Conservation (phyloP, 2,113 vertebrate genomes). For the Festucalex cinctus region DNA sequence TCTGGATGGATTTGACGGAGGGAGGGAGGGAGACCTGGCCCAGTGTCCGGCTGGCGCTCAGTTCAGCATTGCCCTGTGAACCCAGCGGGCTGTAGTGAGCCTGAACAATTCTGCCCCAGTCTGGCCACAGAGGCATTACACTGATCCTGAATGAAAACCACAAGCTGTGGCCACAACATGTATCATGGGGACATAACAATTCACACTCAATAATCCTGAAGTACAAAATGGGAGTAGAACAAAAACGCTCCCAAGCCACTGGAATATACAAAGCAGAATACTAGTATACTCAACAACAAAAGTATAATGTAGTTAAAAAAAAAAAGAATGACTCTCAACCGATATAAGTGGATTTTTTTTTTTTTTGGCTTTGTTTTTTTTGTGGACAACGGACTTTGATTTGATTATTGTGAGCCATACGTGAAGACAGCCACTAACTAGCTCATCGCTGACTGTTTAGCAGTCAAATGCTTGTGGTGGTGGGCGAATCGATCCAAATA, state of each 20-base stretch:
- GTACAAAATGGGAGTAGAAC: neutral
- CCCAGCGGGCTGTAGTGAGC: slow-evolving; percentile 68
- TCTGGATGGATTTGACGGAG: slow-evolving; percentile 35
- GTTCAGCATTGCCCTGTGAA: slow-evolving; percentile 59
- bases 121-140: slow-evolving; percentile 49
- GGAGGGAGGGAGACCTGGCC: slow-evolving; percentile 56
- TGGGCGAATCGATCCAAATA: too few species aligned
- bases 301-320: too few species aligned
- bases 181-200: slow-evolving; percentile 17
- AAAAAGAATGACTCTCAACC: too few species aligned
- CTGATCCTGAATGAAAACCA: slow-evolving; percentile 67
- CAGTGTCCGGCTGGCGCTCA: slow-evolving; percentile 61
- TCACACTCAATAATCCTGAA: slow-evolving; percentile 8
- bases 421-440: too few species aligned
- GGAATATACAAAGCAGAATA: too few species aligned
- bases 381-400: too few species aligned
- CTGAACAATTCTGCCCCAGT: slow-evolving; percentile 67
- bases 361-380: too few species aligned
- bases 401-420: too few species aligned
- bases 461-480: too few species aligned
- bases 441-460: too few species aligned
- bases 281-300: too few species aligned
- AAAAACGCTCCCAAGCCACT: neutral
- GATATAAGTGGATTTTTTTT: too few species aligned
- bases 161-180: slow-evolving; percentile 63